phyloP scores from a whole-genome alignment of 2,797 vertebrate species.

The Scolopax bukidnonensis region DNA sequence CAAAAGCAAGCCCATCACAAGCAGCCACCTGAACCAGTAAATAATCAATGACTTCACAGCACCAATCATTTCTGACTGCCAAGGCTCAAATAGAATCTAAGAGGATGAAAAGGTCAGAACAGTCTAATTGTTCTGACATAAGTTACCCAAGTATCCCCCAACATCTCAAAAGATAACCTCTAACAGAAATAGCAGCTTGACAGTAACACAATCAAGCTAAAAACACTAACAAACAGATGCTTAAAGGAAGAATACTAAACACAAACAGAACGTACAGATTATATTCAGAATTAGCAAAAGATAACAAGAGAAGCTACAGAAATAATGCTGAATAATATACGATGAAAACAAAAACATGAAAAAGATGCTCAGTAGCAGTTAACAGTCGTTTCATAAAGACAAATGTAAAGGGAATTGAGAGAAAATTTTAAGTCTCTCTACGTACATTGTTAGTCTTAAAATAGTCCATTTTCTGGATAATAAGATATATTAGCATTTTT shows the following conservation, averaged over 20 bases:
- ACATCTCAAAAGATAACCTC: neutral
- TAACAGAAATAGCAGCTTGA: neutral
- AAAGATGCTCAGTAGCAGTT: neutral
- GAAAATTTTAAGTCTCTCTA: neutral
- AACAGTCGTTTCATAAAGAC: neutral
- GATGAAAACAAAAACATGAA: neutral
- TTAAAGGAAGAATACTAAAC: neutral
- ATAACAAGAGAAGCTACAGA: neutral
- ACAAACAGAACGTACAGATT: neutral
- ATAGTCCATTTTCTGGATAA: neutral
- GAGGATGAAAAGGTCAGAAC: neutral
- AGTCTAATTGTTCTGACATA: neutral
- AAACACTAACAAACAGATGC: neutral
- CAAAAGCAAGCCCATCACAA: neutral
- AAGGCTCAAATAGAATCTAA: neutral
- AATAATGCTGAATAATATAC: too few species aligned
- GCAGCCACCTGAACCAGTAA: neutral
- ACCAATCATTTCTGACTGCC: neutral
- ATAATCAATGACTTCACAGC: neutral
- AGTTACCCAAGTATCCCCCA: neutral
- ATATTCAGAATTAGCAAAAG: neutral
- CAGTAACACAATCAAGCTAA: neutral
- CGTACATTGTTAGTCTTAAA: neutral
- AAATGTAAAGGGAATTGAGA: neutral
- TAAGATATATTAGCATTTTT: neutral